Evolutionary conservation across 2,113 vertebrate genomes (phyloP).

Genomic region (Oreochromis niloticus): DNA sequence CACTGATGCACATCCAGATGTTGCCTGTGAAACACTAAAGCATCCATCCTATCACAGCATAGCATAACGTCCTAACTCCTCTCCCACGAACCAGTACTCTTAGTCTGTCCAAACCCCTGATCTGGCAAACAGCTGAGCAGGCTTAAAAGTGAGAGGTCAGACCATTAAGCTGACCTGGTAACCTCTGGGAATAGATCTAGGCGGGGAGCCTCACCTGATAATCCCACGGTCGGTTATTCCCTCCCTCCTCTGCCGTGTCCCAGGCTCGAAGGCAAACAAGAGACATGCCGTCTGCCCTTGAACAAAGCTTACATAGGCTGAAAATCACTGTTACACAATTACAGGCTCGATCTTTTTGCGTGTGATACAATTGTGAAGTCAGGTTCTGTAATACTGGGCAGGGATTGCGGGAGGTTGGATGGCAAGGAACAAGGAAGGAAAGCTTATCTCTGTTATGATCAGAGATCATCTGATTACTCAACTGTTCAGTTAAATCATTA

Average conservation of each 20-base stretch:
- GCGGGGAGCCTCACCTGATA: slow-evolving; percentile 39
- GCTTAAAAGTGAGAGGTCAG: slow-evolving; percentile 30
- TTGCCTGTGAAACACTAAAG: neutral
- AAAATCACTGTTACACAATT: slow-evolving; percentile 47
- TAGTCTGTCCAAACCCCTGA: neutral
- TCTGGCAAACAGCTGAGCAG: slow-evolving; percentile 37
- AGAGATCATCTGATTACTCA: slow-evolving; percentile 28
- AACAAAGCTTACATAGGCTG: slow-evolving; percentile 44
- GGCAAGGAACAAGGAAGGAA: neutral
- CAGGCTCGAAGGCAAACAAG: slow-evolving; percentile 34
- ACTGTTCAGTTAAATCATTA: slow-evolving; percentile 4
- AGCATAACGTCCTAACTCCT: neutral
- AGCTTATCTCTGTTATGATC: slow-evolving; percentile 7
- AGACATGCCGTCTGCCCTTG: slow-evolving; percentile 43
- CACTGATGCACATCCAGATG: slow-evolving; percentile 20
- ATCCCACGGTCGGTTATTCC: slow-evolving; percentile 41
- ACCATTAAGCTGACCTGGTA: slow-evolving; percentile 8
- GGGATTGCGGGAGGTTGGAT: neutral
- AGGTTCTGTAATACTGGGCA: neutral
- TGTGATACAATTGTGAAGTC: neutral
- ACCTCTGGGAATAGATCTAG: slow-evolving; percentile 42
- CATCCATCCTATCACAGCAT: neutral
- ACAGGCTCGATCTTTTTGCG: neutral
- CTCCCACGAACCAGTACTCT: neutral
- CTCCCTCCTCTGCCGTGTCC: neutral